Percentiles rank a stretch among this genome's conserved stretches.
Conservation (phyloP, 2,797 vertebrate species). For the Peromyscus nudipes region DNA sequence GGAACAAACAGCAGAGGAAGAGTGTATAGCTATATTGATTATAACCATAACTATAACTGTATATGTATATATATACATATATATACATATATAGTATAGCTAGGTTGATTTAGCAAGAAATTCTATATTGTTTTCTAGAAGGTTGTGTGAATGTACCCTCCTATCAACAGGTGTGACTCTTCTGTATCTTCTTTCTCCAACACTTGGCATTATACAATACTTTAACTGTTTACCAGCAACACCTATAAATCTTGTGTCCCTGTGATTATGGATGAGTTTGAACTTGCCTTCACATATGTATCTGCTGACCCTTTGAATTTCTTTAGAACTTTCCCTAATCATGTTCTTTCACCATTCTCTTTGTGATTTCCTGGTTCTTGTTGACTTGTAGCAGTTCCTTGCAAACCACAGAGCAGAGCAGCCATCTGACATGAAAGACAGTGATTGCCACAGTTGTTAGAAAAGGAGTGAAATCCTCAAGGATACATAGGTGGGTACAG, state of each 20-base stretch:
- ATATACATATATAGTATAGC: too few relatives aligned
- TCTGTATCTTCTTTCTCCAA: background rate
- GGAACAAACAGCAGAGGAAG: background rate
- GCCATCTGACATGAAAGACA: constrained; percentile 15
- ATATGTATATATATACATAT: too few relatives aligned
- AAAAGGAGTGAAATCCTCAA: background rate
- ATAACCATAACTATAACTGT: too few relatives aligned
- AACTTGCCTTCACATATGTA: background rate
- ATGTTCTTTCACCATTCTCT: background rate
- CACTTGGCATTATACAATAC: background rate
- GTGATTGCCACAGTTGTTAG: background rate
- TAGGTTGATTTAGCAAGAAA: background rate
- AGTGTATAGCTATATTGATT: background rate
- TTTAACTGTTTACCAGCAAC: background rate
- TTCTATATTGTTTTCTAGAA: constrained; percentile 19
- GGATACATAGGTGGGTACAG: background rate
- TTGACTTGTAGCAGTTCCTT: constrained; percentile 36
- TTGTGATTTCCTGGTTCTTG: constrained; percentile 33
- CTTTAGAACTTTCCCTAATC: background rate
- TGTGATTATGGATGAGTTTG: background rate
- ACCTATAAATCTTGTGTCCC: background rate
- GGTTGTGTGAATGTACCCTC: background rate
- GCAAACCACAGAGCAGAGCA: constrained; percentile 32
- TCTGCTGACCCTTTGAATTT: constrained; percentile 34
- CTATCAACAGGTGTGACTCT: background rate